Conservation (phyloP, 2,797 vertebrate species). For the Coluber constrictor region DNA sequence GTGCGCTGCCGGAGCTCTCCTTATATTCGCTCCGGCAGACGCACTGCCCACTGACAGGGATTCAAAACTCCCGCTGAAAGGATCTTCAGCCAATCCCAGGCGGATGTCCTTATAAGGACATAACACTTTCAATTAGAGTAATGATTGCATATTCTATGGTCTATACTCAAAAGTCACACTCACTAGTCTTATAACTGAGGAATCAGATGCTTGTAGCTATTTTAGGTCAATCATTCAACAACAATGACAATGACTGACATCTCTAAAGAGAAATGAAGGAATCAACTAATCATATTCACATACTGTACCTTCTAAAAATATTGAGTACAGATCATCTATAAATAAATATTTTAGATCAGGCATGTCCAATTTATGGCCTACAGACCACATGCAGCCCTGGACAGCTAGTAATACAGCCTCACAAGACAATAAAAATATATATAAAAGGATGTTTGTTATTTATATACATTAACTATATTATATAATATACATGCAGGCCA, state of each 20-base stretch:
- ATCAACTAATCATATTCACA: neutral
- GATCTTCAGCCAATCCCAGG: too few species aligned
- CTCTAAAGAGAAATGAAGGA: neutral
- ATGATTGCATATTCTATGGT: neutral
- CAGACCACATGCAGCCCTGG: neutral
- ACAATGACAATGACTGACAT: neutral
- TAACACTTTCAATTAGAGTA: neutral
- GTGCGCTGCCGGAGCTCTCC: too few species aligned
- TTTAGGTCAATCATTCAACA: neutral
- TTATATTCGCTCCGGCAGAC: too few species aligned
- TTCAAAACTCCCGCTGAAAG: too few species aligned
- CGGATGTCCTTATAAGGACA: too few species aligned
- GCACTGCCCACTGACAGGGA: too few species aligned
- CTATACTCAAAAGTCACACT: neutral
- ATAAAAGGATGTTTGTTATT: neutral
- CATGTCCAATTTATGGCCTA: neutral
- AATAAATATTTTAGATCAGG: neutral
- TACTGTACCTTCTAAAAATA: neutral
- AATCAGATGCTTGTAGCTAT: neutral
- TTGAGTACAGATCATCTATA: neutral
- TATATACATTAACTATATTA: neutral
- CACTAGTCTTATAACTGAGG: neutral
- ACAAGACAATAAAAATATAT: neutral
- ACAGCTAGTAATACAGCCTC: neutral
- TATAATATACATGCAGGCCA: neutral